These are phyloP conservation scores for Dendrolimus pini DNA, from an alignment of 2,888 invertebrate species.

Conservation along the genomic window DNA sequence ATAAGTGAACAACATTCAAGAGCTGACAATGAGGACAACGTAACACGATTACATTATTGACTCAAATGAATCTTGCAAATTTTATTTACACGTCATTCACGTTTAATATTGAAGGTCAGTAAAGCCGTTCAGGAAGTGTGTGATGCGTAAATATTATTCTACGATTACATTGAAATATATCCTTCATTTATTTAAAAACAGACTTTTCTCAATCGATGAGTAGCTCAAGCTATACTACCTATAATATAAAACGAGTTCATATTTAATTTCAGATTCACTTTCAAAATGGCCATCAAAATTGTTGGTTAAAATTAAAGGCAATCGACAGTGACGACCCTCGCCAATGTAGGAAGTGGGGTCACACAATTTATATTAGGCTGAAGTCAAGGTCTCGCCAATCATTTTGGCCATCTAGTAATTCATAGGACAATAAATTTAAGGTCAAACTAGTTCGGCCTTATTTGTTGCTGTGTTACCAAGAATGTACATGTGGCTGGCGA, in stretches of 20 bases:
- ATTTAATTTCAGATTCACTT: slow-evolving; percentile 2
- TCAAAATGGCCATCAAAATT: slow-evolving; percentile 30
- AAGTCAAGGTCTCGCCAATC: slow-evolving; percentile 70
- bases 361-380: slow-evolving; percentile 65
- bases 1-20: slow-evolving; percentile 19
- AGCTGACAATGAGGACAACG: slow-evolving; percentile 17
- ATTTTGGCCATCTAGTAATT: slow-evolving; percentile 63
- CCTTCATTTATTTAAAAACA: too few species aligned
- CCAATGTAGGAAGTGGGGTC: slow-evolving; percentile 66
- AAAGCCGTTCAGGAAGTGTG: neutral
- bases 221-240: too few species aligned
- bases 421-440: slow-evolving; percentile 63
- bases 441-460: slow-evolving; percentile 45
- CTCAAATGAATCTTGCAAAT: neutral
- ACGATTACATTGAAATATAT: neutral
- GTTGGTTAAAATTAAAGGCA: slow-evolving; percentile 44
- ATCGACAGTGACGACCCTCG: slow-evolving; percentile 58
- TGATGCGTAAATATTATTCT: neutral
- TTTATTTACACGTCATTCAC: neutral
- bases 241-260: too few species aligned
- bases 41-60: slow-evolving; percentile 8
- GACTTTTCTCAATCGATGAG: too few species aligned
- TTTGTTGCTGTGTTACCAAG: slow-evolving; percentile 29
- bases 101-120: neutral
- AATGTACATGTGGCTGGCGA: slow-evolving; percentile 6